A percentile compares a stretch with the other conserved stretches of the same genome.
These are phyloP conservation scores for Chaetodon trifascialis DNA, from an alignment of 2,113 vertebrate species.

Conservation along the genomic window DNA sequence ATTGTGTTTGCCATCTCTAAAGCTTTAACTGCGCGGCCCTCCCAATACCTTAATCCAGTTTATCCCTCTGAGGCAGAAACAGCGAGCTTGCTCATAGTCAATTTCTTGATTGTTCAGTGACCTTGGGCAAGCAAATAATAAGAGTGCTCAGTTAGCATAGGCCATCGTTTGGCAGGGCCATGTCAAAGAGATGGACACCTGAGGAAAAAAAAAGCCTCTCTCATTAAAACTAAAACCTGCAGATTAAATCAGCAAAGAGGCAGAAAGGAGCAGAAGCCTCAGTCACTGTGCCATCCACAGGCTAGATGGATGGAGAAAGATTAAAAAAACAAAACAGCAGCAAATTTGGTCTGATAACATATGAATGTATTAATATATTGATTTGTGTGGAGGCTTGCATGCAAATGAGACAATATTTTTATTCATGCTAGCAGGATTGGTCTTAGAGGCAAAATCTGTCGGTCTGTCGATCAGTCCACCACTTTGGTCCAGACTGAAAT, in stretches of 20 bases:
- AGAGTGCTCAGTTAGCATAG: constrained; percentile 67
- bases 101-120: constrained; percentile 79
- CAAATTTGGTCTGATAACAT: constrained; percentile 1
- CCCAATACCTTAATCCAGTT: constrained; percentile 78
- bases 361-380: not conserved
- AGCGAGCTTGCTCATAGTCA: constrained; percentile 70
- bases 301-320: not conserved
- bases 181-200: constrained; percentile 56
- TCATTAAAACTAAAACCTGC: constrained; percentile 65
- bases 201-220: constrained; percentile 21
- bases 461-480: not conserved
- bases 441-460: not conserved
- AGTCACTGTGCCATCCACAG: not conserved
- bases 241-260: constrained; percentile 58
- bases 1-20: constrained; percentile 73
- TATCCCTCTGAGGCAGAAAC: constrained; percentile 71
- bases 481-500: not conserved
- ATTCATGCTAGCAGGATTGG: not conserved
- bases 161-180: constrained; percentile 53
- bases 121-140: constrained; percentile 79
- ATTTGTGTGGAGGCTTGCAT: not conserved
- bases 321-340: not conserved
- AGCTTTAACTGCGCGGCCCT: constrained; percentile 68
- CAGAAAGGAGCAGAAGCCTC: constrained; percentile 10
- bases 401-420: not conserved